Evolutionary conservation across 1,140 invertebrate species (phyloP), one percentile per base, ranked within the genome.

Genomic region (Venustaconcha ellipsiformis): DNA sequence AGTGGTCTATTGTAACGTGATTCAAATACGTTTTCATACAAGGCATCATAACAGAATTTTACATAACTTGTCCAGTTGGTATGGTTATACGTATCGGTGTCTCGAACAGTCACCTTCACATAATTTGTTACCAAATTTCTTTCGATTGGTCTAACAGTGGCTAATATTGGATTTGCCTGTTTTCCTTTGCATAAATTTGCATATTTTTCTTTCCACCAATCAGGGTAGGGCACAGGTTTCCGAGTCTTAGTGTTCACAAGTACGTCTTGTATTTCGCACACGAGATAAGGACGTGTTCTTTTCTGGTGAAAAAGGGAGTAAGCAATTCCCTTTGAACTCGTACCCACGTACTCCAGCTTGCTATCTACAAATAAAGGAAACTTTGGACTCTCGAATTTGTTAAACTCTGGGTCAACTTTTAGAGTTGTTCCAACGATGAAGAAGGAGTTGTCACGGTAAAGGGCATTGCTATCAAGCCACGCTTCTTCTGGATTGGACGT

Each of bases 231-330:
- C 8, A 57, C n/a, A 12, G 72, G 72, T 59, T 58, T 57, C 4
- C 64, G 63, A 67, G 30, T 57, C 23, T 58, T 14, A 11, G 8
- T n/a, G 3, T 59, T 26, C 12, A 73, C 65, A 57, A 73, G 63
- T 13, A 73, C 72, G 18, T 73, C 72, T 58, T 64, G 66, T n/a
- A 73, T 26, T 30, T 73, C 72, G 37, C 72, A 73, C 2, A 65
- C 58, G n/a, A 73, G 20, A 15, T 70, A 59, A 15, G 37, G 20
- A n/a, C 6, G 13, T 55, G 26, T 23, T 14, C 57, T 59, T 12
- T 59, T 26, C 14, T 14, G 13, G 58, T 70, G 57, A 70, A 17
- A 59, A 26, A 70, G 37, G 12, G 58, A 57, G 60, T 72, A 72
- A 17, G 60, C 20, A 12, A 72, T 14, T 26, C 60, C 20, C 48